Percentiles rank a stretch among this genome's conserved stretches.
These are phyloP conservation scores for Hexactinellida sp. DNA, from an alignment of 37 sponge, comb jelly and placozoan species.

Conservation along the genomic window DNA sequence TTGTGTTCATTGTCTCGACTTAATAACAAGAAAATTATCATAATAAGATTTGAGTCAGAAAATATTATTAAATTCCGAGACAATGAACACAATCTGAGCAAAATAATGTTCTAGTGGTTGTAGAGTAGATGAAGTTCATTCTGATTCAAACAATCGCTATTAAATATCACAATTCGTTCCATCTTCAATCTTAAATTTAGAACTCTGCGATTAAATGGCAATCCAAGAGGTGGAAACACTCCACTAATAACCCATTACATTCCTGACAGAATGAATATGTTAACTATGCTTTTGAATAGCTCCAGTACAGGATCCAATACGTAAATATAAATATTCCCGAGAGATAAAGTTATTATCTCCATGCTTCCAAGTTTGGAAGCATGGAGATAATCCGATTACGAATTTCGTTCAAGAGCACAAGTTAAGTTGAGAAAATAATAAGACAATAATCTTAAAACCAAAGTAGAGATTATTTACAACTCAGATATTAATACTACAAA, in stretches of 20 bases:
- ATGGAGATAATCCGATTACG: too few species aligned
- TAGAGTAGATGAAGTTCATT: background rate
- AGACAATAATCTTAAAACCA: background rate
- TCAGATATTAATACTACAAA: background rate
- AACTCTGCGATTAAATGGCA: background rate
- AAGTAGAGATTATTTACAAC: background rate
- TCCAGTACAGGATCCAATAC: background rate
- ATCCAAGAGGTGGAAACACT: background rate
- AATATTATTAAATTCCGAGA: too few species aligned
- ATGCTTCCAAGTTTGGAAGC: too few species aligned
- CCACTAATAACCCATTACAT: background rate
- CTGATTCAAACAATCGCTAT: background rate
- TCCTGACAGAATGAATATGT: background rate
- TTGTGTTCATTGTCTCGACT: background rate
- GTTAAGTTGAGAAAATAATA: too few species aligned
- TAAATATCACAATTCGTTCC: too few species aligned
- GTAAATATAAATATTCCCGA: too few species aligned
- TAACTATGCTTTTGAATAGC: background rate
- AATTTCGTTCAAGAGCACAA: too few species aligned
- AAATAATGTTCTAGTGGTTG: too few species aligned
- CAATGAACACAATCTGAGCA: background rate
- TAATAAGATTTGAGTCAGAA: too few species aligned
- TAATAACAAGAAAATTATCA: too few species aligned
- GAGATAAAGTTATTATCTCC: too few species aligned
- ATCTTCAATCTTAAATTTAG: background rate